Conservation (phyloP, 1,140 invertebrate species). For the Metopolophium dirhodum region DNA sequence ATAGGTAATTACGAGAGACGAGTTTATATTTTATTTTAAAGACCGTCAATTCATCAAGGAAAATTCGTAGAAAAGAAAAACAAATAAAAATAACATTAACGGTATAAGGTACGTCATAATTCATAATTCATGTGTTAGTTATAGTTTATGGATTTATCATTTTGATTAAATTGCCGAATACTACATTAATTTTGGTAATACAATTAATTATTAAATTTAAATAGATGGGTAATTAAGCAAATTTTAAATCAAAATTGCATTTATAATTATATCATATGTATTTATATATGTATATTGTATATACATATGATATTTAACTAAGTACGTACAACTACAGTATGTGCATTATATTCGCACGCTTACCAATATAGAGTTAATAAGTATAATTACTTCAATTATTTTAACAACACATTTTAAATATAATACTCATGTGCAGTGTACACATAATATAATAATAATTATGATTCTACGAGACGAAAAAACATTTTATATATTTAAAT, state of each 20-base stretch:
- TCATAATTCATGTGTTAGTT: neutral
- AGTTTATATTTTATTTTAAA: neutral
- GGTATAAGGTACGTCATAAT: neutral
- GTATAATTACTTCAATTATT: neutral
- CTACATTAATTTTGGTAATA: neutral
- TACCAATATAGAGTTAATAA: neutral
- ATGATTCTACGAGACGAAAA: neutral
- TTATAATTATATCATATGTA: neutral
- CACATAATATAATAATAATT: neutral
- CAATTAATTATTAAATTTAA: neutral
- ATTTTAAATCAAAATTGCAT: neutral
- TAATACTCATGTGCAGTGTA: neutral
- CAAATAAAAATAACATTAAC: neutral
- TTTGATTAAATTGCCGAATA: neutral
- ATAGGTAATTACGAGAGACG: no score
- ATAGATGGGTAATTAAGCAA: neutral
- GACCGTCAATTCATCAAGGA: neutral
- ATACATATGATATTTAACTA: neutral
- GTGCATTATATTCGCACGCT: neutral
- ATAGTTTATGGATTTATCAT: neutral
- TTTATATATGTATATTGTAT: no score
- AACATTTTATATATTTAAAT: neutral
- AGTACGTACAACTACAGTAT: neutral
- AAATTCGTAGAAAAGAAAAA: neutral
- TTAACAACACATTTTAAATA: neutral